Percentiles rank a stretch among this genome's conserved stretches.
Conservation (phyloP, 2,797 vertebrate genomes). For the Neoniphon sammara region DNA sequence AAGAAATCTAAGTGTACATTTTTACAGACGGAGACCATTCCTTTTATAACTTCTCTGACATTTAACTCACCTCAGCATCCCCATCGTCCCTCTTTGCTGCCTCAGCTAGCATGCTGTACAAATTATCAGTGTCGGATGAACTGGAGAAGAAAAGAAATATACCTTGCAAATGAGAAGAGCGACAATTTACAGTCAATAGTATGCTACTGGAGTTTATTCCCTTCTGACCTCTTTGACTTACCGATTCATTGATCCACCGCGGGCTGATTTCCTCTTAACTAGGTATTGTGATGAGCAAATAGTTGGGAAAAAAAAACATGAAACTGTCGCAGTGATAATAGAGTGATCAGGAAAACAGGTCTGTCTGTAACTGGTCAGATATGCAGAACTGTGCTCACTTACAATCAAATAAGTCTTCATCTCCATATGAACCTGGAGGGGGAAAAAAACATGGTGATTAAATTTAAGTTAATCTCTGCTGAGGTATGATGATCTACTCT, state of each 20-base stretch:
- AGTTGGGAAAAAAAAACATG: neutral
- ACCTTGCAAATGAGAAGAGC: neutral
- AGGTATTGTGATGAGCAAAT: conserved; percentile 48
- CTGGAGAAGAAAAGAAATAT: conserved; percentile 67
- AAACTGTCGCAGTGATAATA: neutral
- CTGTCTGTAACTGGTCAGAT: neutral
- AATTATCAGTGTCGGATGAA: conserved; percentile 77
- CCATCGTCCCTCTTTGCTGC: conserved; percentile 69
- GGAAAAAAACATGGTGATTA: conserved; percentile 1
- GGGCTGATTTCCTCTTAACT: conserved; percentile 30
- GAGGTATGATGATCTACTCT: neutral
- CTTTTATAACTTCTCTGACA: neutral
- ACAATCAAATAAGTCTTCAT: conserved; percentile 81
- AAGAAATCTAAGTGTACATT: neutral
- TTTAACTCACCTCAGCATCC: conserved; percentile 78
- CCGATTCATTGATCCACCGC: conserved; percentile 35
- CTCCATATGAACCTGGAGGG: conserved; percentile 52
- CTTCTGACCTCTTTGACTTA: conserved; percentile 28
- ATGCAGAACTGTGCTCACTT: conserved; percentile 28
- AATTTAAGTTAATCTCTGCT: neutral
- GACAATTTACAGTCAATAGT: neutral
- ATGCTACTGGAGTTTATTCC: neutral
- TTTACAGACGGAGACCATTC: neutral
- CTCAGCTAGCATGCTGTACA: conserved; percentile 81
- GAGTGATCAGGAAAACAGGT: neutral